phyloP scores from a whole-genome alignment of 1,140 invertebrate species.

The Achroia grisella region DNA sequence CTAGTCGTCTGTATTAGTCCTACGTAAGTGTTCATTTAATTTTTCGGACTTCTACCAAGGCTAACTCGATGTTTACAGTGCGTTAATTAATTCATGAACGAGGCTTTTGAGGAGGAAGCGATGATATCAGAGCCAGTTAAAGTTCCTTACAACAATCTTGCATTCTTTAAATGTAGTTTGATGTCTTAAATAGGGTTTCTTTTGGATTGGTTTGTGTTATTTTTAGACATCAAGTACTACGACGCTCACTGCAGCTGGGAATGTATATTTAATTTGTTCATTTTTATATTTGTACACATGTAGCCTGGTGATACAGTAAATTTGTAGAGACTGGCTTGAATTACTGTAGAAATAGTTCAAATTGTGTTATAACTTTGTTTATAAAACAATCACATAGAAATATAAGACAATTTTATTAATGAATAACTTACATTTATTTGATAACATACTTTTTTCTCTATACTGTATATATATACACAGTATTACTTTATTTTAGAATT shows the following conservation, averaged over 20 bases:
- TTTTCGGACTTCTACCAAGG: constrained; percentile 16
- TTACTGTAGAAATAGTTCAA: too few relatives aligned
- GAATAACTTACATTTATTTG: too few relatives aligned
- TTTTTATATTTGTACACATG: constrained; percentile 11
- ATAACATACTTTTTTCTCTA: too few relatives aligned
- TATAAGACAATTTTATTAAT: too few relatives aligned
- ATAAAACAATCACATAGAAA: too few relatives aligned
- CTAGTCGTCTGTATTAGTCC: not conserved
- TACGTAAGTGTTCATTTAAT: constrained; percentile 5
- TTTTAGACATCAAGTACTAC: constrained; percentile 43
- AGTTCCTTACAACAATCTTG: constrained; percentile 34
- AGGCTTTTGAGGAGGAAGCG: constrained; percentile 31
- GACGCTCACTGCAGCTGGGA: constrained; percentile 9
- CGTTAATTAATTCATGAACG: constrained; percentile 30
- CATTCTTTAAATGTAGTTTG: constrained; percentile 18
- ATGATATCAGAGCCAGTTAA: constrained; percentile 50
- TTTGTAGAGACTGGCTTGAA: too few relatives aligned
- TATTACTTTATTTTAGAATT: too few relatives aligned
- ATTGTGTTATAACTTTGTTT: too few relatives aligned
- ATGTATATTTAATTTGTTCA: constrained; percentile 18
- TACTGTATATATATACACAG: too few relatives aligned
- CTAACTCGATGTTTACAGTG: constrained; percentile 28
- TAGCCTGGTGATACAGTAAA: not conserved
- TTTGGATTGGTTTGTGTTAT: constrained; percentile 30
- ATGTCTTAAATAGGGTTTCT: constrained; percentile 31